These are phyloP conservation scores for Phrynocephalus guinanensis DNA, from an alignment of 2,797 vertebrate genomes.

Conservation along the genomic window DNA sequence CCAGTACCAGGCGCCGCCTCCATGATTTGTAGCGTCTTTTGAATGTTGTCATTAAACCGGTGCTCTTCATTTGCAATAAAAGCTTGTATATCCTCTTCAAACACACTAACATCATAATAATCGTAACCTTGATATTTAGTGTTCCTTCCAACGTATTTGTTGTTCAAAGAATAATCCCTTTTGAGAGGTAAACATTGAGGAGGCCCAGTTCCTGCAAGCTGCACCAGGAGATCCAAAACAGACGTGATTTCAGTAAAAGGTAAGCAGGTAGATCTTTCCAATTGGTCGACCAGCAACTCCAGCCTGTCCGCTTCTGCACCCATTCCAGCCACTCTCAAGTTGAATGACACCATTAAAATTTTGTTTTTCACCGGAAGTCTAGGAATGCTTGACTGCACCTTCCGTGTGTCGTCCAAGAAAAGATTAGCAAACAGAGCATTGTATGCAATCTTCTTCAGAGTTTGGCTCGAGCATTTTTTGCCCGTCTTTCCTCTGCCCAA, in stretches of 20 bases:
- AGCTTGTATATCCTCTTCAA: conserved; percentile 75
- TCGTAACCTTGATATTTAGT: conserved; percentile 79
- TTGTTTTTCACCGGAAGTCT: conserved; percentile 88
- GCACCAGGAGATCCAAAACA: conserved; percentile 88
- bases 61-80: conserved; percentile 72
- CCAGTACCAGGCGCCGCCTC: conserved; percentile 86
- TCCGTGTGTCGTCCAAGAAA: conserved; percentile 83
- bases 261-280: conserved; percentile 74
- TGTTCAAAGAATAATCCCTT: conserved; percentile 77
- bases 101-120: conserved; percentile 73
- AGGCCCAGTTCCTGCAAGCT: conserved; percentile 88
- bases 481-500: conserved; percentile 77
- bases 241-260: conserved; percentile 80
- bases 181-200: conserved; percentile 80
- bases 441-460: conserved; percentile 86
- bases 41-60: conserved; percentile 72
- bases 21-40: conserved; percentile 85
- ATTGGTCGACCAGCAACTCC: conserved; percentile 85
- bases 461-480: conserved; percentile 79
- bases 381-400: conserved; percentile 66
- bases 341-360: conserved; percentile 94
- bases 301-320: conserved; percentile 87
- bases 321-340: conserved; percentile 88
- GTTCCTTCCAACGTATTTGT: conserved; percentile 75
- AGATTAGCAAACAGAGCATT: conserved; percentile 86